Evolutionary conservation across 1,140 invertebrate species (phyloP).

Genomic region (Conopomorpha cramerella): DNA sequence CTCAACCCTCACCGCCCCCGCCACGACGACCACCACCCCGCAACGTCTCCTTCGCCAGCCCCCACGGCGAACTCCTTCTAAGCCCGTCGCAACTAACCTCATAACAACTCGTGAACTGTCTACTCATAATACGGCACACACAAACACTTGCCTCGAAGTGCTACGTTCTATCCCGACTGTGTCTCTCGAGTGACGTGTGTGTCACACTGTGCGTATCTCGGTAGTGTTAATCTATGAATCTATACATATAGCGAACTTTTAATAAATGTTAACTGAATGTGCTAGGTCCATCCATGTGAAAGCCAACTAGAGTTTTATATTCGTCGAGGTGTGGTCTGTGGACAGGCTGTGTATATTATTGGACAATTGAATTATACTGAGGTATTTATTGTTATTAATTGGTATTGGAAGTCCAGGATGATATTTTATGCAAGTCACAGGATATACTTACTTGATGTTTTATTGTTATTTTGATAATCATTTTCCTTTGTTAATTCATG

Average conservation of each 20-base stretch:
- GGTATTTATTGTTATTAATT: too few species aligned
- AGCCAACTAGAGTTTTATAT: slow-evolving; percentile 16
- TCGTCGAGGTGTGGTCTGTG: neutral
- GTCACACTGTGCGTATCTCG: too few species aligned
- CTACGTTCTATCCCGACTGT: slow-evolving; percentile 6
- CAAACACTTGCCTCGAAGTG: slow-evolving; percentile 15
- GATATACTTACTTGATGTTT: too few species aligned
- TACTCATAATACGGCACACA: too few species aligned
- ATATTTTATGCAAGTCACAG: too few species aligned
- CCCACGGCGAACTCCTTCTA: slow-evolving; percentile 44
- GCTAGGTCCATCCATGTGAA: slow-evolving; percentile 40
- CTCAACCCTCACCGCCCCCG: neutral
- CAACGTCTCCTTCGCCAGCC: slow-evolving; percentile 47
- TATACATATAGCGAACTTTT: too few species aligned
- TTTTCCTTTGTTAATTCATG: too few species aligned
- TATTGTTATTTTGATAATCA: too few species aligned
- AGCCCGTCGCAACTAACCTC: slow-evolving; percentile 47
- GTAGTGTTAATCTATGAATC: too few species aligned
- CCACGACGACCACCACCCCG: slow-evolving; percentile 29
- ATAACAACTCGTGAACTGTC: slow-evolving; percentile 24
- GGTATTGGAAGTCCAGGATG: too few species aligned
- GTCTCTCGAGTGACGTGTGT: too few species aligned
- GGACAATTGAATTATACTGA: neutral
- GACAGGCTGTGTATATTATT: neutral
- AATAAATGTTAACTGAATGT: too few species aligned